These are phyloP conservation scores for Pterostichus madidus DNA, from an alignment of 2,888 invertebrate genomes.

Conservation along the genomic window DNA sequence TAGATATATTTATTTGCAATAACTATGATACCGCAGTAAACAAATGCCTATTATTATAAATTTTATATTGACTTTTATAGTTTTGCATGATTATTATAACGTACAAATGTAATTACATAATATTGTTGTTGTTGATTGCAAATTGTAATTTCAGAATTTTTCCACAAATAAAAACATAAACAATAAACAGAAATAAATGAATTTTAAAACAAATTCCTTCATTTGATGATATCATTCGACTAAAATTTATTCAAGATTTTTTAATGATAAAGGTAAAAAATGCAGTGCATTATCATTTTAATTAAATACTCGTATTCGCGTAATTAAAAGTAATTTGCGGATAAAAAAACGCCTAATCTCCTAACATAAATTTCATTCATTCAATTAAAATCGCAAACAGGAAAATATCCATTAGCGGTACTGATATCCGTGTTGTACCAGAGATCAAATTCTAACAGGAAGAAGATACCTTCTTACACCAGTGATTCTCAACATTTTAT, in stretches of 20 bases:
- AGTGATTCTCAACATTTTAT: not conserved
- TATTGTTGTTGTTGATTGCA: too few species aligned
- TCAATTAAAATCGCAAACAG: slow-evolving; percentile 24
- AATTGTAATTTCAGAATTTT: not conserved
- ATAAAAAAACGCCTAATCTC: slow-evolving; percentile 10
- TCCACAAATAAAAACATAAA: not conserved
- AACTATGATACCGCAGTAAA: too few species aligned
- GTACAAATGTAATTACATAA: too few species aligned
- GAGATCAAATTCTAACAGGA: not conserved
- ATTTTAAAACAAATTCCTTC: too few species aligned
- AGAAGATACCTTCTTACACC: slow-evolving; percentile 1
- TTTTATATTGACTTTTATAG: too few species aligned
- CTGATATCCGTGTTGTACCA: slow-evolving; percentile 3
- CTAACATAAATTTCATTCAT: slow-evolving; percentile 2
- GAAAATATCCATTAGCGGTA: slow-evolving; percentile 26
- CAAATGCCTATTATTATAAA: too few species aligned
- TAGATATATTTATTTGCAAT: too few species aligned
- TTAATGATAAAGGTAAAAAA: not conserved
- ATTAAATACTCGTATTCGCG: not conserved
- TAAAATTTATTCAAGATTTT: slow-evolving; percentile 8
- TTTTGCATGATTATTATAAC: too few species aligned
- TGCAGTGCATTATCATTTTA: slow-evolving; percentile 13
- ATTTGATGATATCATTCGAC: slow-evolving; percentile 11
- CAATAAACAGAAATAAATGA: too few species aligned
- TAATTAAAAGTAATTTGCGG: slow-evolving; percentile 29